A percentile compares a stretch with the other conserved stretches of the same genome.
phyloP scores from a whole-genome alignment of 2,113 vertebrate genomes.

The Pantherophis guttatus region DNA sequence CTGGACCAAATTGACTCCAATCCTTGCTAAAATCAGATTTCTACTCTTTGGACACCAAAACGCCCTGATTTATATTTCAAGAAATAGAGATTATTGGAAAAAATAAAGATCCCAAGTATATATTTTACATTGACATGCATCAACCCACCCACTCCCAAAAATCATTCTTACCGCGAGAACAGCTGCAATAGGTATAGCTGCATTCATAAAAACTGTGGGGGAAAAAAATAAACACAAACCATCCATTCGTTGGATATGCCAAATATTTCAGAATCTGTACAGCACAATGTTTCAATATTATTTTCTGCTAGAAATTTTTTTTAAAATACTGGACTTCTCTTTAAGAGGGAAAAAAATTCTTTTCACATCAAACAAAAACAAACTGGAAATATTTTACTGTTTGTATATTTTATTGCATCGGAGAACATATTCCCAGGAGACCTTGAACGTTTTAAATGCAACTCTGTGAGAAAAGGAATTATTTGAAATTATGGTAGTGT shows the following conservation, averaged over 20 bases:
- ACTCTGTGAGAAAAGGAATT: background rate
- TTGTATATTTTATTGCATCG: background rate
- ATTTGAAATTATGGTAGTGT: background rate
- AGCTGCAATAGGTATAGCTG: slow-evolving; percentile 94
- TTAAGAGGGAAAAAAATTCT: slow-evolving; percentile 21
- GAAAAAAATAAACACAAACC: slow-evolving; percentile 51
- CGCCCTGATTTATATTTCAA: background rate
- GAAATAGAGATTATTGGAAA: background rate
- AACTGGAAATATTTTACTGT: slow-evolving; percentile 25
- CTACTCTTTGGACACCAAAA: background rate
- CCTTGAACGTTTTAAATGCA: slow-evolving; percentile 1
- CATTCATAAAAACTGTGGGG: slow-evolving; percentile 92
- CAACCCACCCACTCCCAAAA: background rate
- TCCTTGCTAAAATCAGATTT: background rate
- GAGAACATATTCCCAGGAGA: slow-evolving; percentile 12
- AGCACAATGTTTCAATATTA: background rate
- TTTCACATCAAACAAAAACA: slow-evolving; percentile 30
- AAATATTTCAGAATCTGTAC: background rate
- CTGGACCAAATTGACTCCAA: background rate
- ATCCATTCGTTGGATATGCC: slow-evolving; percentile 34
- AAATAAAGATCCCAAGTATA: background rate
- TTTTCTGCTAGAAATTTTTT: background rate
- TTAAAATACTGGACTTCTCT: slow-evolving; percentile 8
- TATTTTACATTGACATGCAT: background rate
- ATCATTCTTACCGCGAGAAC: slow-evolving; percentile 87